Evolutionary conservation across 2,888 invertebrate genomes (phyloP).

Genomic region (Drosophila neutralis): DNA sequence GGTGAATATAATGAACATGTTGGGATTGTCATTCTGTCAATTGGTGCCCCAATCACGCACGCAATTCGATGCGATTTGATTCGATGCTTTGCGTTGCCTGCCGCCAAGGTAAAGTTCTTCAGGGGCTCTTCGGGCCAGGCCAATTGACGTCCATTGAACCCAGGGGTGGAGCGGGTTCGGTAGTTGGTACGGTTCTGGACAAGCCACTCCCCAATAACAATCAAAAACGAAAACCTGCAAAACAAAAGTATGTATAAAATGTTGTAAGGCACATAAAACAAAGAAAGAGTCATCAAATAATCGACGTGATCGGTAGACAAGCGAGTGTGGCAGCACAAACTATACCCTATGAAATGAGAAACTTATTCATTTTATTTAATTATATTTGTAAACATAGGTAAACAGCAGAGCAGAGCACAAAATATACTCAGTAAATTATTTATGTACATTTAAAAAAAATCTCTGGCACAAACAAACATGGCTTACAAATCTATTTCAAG

Average conservation of each 20-base stretch:
- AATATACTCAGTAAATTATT: not conserved
- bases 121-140: conserved; percentile 26
- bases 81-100: conserved; percentile 2
- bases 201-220: conserved; percentile 62
- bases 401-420: not conserved
- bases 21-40: conserved; percentile 23
- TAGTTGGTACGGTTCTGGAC: conserved; percentile 8
- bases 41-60: conserved; percentile 46
- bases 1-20: not conserved
- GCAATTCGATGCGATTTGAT: not conserved
- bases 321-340: not conserved
- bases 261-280: conserved; percentile 7
- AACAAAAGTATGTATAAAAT: conserved; percentile 7
- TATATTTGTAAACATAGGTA: not conserved
- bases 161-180: conserved; percentile 3
- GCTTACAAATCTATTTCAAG: not conserved
- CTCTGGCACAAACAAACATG: not conserved
- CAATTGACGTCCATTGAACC: conserved; percentile 67
- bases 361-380: not conserved
- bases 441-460: not conserved
- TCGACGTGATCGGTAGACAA: conserved; percentile 4
- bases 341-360: conserved; percentile 29
- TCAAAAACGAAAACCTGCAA: conserved; percentile 10
- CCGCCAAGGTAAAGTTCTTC: conserved; percentile 43
- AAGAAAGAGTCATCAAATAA: conserved; percentile 38